Percentiles rank a stretch among this genome's conserved stretches.
phyloP scores from a whole-genome alignment of 2,113 vertebrate genomes.

The Pontoporia blainvillei region DNA sequence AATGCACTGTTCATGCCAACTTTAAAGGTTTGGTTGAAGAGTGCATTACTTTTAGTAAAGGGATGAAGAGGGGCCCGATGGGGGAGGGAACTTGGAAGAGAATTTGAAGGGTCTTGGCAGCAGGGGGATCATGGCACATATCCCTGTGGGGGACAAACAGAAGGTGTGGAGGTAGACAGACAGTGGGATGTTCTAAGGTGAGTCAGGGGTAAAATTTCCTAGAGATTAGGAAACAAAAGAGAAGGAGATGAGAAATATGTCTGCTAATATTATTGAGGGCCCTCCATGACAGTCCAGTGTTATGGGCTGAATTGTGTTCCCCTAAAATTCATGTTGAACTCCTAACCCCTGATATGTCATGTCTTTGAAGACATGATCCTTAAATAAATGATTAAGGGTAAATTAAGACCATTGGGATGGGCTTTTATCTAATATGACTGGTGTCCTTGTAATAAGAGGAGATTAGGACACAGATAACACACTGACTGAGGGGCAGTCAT shows the following conservation, averaged over 20 bases:
- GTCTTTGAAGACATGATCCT: background rate
- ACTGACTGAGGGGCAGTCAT: rapidly evolving
- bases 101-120: background rate
- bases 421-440: background rate
- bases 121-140: rapidly evolving
- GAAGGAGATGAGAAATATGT: background rate
- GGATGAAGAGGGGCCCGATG: rapidly evolving
- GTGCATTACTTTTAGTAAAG: background rate
- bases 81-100: background rate
- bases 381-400: background rate
- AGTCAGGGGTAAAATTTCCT: background rate
- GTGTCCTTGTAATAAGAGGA: background rate
- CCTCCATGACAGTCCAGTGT: too few species aligned
- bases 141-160: background rate
- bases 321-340: background rate
- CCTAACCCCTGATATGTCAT: too few species aligned
- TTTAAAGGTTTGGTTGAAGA: background rate
- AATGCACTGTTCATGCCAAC: background rate
- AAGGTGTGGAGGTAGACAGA: background rate
- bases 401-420: background rate
- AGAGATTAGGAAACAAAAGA: background rate
- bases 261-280: rapidly evolving
- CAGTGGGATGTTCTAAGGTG: too few species aligned
- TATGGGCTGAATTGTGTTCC: background rate
- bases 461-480: background rate